Conservation (phyloP, 2,113 vertebrate species). For the Cyprinodon tularosa region DNA sequence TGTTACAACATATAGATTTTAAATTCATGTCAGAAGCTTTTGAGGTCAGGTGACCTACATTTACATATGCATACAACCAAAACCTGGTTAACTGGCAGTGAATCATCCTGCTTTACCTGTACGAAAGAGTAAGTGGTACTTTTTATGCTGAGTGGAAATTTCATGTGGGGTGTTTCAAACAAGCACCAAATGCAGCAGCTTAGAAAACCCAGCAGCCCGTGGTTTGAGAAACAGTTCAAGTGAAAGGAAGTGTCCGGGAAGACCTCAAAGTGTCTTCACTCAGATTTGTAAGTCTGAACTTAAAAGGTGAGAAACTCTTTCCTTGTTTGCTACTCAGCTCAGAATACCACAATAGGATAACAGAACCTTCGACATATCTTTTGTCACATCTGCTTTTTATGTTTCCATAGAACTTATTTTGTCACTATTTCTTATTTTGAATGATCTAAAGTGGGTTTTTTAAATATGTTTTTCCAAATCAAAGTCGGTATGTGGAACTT, state of each 20-base stretch:
- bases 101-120: background rate
- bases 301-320: background rate
- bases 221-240: background rate
- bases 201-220: constrained; percentile 26
- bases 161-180: background rate
- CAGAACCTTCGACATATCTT: too few relatives aligned
- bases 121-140: background rate
- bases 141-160: constrained; percentile 30
- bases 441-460: background rate
- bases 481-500: constrained; percentile 30
- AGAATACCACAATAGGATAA: background rate
- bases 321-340: background rate
- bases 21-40: background rate
- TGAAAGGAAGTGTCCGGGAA: background rate
- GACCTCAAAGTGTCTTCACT: background rate
- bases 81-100: background rate
- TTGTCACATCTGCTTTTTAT: background rate
- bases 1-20: background rate
- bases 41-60: constrained; percentile 27
- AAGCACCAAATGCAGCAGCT: background rate
- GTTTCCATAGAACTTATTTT: too few relatives aligned
- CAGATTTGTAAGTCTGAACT: constrained; percentile 11
- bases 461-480: background rate
- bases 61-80: background rate
- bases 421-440: background rate